Base-by-base conservation (phyloP, 2,797 vertebrate genomes). In the Phrynocephalus vlangalii region DNA sequence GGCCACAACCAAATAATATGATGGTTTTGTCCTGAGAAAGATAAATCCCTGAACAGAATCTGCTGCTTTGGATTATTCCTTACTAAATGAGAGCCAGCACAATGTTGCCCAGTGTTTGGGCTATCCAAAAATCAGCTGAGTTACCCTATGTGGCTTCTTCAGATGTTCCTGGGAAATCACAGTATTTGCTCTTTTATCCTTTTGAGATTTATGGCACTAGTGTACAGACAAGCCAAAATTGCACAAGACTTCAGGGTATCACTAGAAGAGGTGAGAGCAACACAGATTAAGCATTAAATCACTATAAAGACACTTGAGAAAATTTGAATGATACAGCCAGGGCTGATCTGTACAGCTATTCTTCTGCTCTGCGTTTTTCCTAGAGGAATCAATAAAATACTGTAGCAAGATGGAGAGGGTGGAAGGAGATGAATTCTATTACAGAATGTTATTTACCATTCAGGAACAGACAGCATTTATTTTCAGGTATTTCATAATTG, bases 401-500 rank as follows among this genome's bases (percentile, higher is more conserved):
- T 76, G 7, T 18, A 78, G 5, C 30, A 84, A 87, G 75, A 85
- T 8, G 86, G 30, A 68, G 18, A 28, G 2, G 28, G 16, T 1
- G 5, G 86, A 30, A 11, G 9, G 24, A 60, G 30, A 13, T 88
- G 66, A 20, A 28, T 13, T 87, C 18, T n/a, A n/a, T 6, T 2
- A 73, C 50, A 81, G 87, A 50, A 87, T 44, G 63, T 92, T 86
- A 52, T 9, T 1, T 79, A 79, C 2, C 72, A 67, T 70, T 56
- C 78, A 0, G 26, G 91, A 75, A 67, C 88, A 88, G 88, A 85
- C 63, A 89, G 90, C 15, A 87, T 88, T 56, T 86, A 33, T 92
- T 94, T 93, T 89, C 67, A 92, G 86, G 84, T 24, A 79, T 84
- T 93, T 94, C 63, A 3, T 33, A 38, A 44, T 70, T 90, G 85